Evolutionary conservation across 2,888 invertebrate species (phyloP), one percentile per base, ranked within the genome.

Genomic region (Drosophila barbarae): DNA sequence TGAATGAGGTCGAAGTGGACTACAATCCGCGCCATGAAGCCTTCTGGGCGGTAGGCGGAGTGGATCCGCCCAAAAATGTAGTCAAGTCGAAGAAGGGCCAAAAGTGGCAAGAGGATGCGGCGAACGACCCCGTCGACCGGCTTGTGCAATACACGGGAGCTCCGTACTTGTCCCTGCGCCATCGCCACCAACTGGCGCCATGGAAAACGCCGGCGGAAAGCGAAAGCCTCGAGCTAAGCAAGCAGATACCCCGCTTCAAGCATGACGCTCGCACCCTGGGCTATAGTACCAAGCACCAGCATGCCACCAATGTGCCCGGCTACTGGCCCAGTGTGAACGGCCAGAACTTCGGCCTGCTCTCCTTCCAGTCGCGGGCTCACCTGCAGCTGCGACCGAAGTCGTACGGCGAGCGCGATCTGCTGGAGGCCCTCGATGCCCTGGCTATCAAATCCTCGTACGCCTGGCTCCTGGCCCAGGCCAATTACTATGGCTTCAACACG

Each of bases 401-500:
- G 2, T 92, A 86, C 84, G 92, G 93, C 2, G 54, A 64, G 4
- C 87, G 90, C 26, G 92, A 94, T 72, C 87, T 91, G 52, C 84
- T 91, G 69, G 93, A 95, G 76, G 92, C 94, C 4, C 76, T 96
- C 15, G 93, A 93, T 84, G 91, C 93, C 12, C 94, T 94, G 89
- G 97, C 93, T 3, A 92, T 98, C 69, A 91, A 94, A 69, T 92
- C 94, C 2, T 95, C 95, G 39, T 98, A 94, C 87, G 93, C 93
- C 1, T 96, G 96, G 94, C 90, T 96, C 0, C 88, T 93, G 67
- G 92, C 93, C 0, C 95, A 95, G 89, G 96, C 97, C 3, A 93
- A 92, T 87, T 94, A 94, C 87, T 93, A 95, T 89, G 96, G 99
- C 23, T 99, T 98, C 88, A 96, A 95, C 35, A 95, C 96, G 15